Percentiles rank a stretch among this genome's conserved stretches.
These are phyloP conservation scores for Pseudococcus longispinus DNA, from an alignment of 2,888 invertebrate species.

Conservation along the genomic window DNA sequence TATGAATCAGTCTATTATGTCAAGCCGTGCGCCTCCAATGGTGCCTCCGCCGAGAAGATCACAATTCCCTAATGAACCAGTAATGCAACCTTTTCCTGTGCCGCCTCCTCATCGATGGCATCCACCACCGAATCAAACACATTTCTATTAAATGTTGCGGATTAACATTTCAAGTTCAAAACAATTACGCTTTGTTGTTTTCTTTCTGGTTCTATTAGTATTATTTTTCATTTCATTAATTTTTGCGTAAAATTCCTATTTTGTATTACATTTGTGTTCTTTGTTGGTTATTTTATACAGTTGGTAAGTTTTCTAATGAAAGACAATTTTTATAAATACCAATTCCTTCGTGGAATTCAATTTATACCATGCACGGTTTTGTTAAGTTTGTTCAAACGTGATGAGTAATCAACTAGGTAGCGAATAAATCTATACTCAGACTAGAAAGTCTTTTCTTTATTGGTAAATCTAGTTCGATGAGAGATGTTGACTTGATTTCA, in stretches of 20 bases:
- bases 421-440: not conserved
- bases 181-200: constrained; percentile 36
- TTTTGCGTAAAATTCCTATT: not conserved
- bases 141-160: constrained; percentile 32
- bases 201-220: constrained; percentile 7
- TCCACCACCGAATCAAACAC: constrained; percentile 41
- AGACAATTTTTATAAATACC: constrained; percentile 25
- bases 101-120: constrained; percentile 48
- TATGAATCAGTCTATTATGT: constrained; percentile 41
- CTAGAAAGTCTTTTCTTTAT: not conserved
- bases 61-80: constrained; percentile 37
- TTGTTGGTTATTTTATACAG: not conserved
- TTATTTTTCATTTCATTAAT: constrained; percentile 27
- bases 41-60: constrained; percentile 34
- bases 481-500: not conserved
- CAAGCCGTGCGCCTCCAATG: constrained; percentile 10
- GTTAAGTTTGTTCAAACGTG: constrained; percentile 21
- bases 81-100: constrained; percentile 28
- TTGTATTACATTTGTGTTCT: constrained; percentile 29
- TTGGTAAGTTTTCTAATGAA: not conserved
- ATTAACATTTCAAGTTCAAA: not conserved
- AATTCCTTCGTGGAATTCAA: not conserved
- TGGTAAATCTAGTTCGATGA: not conserved
- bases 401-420: not conserved
- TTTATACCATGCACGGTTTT: constrained; percentile 9